phyloP scores from a whole-genome alignment of 2,113 vertebrate species.

The Apaloderma vittatum region DNA sequence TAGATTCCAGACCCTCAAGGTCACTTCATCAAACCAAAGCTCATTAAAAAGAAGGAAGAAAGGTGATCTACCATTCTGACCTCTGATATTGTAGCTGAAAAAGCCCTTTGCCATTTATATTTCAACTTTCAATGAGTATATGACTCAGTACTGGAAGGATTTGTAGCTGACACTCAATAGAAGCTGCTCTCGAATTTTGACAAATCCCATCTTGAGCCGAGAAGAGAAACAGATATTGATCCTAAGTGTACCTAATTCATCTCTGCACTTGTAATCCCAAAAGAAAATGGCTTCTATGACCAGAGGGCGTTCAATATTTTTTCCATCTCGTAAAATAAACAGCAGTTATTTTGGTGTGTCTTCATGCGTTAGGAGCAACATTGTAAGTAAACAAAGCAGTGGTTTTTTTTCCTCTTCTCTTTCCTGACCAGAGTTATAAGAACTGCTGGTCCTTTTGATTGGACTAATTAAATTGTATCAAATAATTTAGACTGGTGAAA shows the following conservation, averaged over 20 bases:
- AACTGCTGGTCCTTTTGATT: conserved; percentile 56
- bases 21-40: conserved; percentile 83
- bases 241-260: conserved; percentile 90
- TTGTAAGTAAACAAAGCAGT: conserved; percentile 79
- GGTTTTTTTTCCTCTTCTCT: conserved; percentile 31
- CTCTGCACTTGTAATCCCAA: conserved; percentile 89
- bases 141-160: conserved; percentile 85
- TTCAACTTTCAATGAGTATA: conserved; percentile 83
- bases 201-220: conserved; percentile 88
- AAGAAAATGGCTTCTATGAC: conserved; percentile 89
- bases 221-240: conserved; percentile 91
- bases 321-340: conserved; percentile 91
- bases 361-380: conserved; percentile 73
- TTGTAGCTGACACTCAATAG: conserved; percentile 89
- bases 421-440: conserved; percentile 51
- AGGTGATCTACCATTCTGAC: conserved; percentile 79
- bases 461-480: conserved; percentile 76
- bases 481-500: conserved; percentile 72
- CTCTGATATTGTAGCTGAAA: conserved; percentile 81
- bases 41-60: conserved; percentile 83
- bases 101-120: conserved; percentile 83
- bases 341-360: conserved; percentile 86
- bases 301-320: conserved; percentile 88
- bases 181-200: conserved; percentile 87
- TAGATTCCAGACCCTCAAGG: conserved; percentile 67